phyloP scores from a whole-genome alignment of 2,797 vertebrate genomes.

The Eulemur coronatus region DNA sequence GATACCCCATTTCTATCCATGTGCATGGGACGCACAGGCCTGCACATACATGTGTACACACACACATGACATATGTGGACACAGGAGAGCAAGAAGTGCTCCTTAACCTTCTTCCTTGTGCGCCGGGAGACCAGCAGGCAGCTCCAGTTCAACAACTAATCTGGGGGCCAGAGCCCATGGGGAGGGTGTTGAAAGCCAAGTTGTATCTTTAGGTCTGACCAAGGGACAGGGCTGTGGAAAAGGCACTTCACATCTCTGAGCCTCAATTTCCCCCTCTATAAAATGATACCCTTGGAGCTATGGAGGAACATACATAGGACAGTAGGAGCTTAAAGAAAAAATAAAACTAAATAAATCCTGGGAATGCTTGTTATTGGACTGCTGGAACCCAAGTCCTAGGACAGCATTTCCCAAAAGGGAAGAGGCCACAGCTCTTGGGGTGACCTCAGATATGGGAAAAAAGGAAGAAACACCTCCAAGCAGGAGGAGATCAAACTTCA shows the following conservation, averaged over 20 bases:
- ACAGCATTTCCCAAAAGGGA: background rate
- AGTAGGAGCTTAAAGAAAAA: background rate
- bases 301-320: background rate
- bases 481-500: background rate
- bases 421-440: background rate
- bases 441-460: background rate
- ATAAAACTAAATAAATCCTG: background rate
- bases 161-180: background rate
- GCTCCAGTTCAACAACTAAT: background rate
- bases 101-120: background rate
- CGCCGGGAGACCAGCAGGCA: slow-evolving; percentile 5
- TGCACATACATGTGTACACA: background rate
- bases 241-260: background rate
- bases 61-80: background rate
- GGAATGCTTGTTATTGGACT: background rate
- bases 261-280: background rate
- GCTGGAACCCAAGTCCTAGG: background rate
- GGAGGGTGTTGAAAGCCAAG: background rate
- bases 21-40: background rate
- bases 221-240: background rate
- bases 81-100: background rate
- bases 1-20: background rate
- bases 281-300: background rate
- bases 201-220: background rate
- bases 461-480: background rate